phyloP scores from a whole-genome alignment of 2,888 invertebrate species.

The Ophioninae sp. region DNA sequence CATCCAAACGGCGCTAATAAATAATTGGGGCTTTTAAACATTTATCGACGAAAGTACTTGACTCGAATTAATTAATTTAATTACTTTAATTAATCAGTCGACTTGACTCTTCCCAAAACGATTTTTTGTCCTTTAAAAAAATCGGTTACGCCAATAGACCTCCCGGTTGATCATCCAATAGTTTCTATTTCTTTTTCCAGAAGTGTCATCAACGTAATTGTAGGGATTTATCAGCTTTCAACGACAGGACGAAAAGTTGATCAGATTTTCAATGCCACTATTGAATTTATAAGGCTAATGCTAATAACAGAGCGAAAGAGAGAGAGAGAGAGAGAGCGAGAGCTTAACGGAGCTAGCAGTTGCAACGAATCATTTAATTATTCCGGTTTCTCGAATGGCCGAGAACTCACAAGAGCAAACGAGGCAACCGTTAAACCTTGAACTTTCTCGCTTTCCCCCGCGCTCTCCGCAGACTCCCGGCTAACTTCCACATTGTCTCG shows the following conservation, averaged over 20 bases:
- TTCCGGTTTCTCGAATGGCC: slow-evolving; percentile 54
- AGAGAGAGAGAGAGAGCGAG: not conserved
- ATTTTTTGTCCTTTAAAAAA: not conserved
- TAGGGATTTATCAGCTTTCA: not conserved
- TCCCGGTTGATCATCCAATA: not conserved
- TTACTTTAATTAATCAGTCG: not conserved
- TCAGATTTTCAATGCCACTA: not conserved
- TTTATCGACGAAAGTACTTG: not conserved
- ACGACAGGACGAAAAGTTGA: not conserved
- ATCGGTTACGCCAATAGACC: not conserved
- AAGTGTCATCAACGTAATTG: not conserved
- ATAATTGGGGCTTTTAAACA: not conserved
- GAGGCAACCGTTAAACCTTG: slow-evolving; percentile 50
- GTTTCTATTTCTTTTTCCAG: not conserved
- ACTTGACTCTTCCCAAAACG: not conserved
- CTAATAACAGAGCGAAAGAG: not conserved
- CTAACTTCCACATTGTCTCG: slow-evolving; percentile 19
- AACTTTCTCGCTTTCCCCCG: slow-evolving; percentile 51
- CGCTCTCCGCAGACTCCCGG: not conserved
- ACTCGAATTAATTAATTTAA: not conserved
- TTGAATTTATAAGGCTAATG: not conserved
- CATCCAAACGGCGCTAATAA: too few relatives aligned
- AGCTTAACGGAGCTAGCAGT: slow-evolving; percentile 32
- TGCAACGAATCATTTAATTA: slow-evolving; percentile 42
- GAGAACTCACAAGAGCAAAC: slow-evolving; percentile 49